Conservation (phyloP, 37 sponge, comb jelly and placozoan genomes). For the Petrosia ficiformis region DNA sequence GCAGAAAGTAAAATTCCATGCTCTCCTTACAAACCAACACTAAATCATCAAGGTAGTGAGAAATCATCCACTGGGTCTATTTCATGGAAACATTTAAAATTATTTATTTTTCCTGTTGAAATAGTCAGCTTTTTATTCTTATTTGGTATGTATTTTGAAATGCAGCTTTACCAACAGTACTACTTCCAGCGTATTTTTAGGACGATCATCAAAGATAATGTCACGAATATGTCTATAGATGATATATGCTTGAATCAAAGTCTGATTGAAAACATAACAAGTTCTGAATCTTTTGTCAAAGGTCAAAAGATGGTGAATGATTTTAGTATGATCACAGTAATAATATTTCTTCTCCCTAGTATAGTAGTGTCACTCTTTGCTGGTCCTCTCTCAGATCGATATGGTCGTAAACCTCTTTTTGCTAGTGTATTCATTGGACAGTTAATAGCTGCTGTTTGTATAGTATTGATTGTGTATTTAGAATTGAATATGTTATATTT, state of each 20-base stretch:
- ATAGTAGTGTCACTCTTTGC: slow-evolving; percentile 34
- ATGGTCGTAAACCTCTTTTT: slow-evolving; percentile 41
- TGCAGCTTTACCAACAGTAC: slow-evolving; percentile 52
- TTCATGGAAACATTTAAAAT: background rate
- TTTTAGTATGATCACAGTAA: background rate
- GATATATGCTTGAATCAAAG: slow-evolving; percentile 38
- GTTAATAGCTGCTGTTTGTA: background rate
- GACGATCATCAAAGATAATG: too few relatives aligned
- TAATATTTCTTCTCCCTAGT: slow-evolving; percentile 6
- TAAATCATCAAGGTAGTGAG: too few relatives aligned
- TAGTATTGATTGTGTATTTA: slow-evolving; percentile 12
- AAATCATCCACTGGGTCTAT: background rate
- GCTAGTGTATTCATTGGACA: slow-evolving; percentile 14
- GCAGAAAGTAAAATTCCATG: too few relatives aligned
- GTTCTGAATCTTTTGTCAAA: slow-evolving; percentile 16
- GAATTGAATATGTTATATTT: slow-evolving; percentile 15
- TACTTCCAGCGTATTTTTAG: slow-evolving; percentile 29
- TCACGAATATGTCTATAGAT: too few relatives aligned
- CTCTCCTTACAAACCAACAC: too few relatives aligned
- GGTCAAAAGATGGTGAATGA: slow-evolving; percentile 18
- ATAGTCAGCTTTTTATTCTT: slow-evolving; percentile 48
- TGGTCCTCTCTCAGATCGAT: slow-evolving; percentile 44
- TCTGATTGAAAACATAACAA: slow-evolving; percentile 6
- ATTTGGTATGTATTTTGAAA: slow-evolving; percentile 33
- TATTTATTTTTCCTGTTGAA: slow-evolving; percentile 34